Evolutionary conservation across 2,797 vertebrate species (phyloP).

Genomic region (Oceanodroma leucorhoa): DNA sequence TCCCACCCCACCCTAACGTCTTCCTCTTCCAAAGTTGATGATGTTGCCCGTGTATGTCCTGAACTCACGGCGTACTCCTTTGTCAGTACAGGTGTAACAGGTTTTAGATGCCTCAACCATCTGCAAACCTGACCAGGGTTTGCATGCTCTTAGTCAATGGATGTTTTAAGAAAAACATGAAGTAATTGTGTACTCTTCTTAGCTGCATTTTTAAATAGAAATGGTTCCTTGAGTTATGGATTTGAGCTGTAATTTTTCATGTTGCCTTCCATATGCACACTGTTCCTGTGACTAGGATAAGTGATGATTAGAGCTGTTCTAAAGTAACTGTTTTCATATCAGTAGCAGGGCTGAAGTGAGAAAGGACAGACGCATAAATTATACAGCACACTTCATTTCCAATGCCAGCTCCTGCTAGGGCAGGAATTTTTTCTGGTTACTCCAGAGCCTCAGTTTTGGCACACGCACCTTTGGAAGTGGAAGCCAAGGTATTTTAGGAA

Average conservation of each 20-base stretch:
- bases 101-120: background rate
- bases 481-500: constrained; percentile 1
- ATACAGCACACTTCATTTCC: background rate
- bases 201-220: background rate
- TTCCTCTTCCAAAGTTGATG: background rate
- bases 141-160: background rate
- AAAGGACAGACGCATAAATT: constrained; percentile 31
- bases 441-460: constrained; percentile 17
- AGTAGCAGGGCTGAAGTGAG: background rate
- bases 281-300: constrained; percentile 17
- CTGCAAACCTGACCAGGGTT: background rate
- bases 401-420: background rate
- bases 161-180: background rate
- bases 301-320: constrained; percentile 16
- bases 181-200: background rate
- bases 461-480: background rate
- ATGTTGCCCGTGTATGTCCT: background rate
- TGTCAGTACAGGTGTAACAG: background rate
- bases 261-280: constrained; percentile 18
- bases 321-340: constrained; percentile 42
- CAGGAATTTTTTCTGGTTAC: background rate
- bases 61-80: background rate
- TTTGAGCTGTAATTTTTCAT: constrained; percentile 37
- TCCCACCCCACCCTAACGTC: background rate
- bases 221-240: constrained; percentile 4